A percentile compares a stretch with the other conserved stretches of the same genome.
phyloP scores from a whole-genome alignment of 2,888 invertebrate species.

The Drosophila ezoana region DNA sequence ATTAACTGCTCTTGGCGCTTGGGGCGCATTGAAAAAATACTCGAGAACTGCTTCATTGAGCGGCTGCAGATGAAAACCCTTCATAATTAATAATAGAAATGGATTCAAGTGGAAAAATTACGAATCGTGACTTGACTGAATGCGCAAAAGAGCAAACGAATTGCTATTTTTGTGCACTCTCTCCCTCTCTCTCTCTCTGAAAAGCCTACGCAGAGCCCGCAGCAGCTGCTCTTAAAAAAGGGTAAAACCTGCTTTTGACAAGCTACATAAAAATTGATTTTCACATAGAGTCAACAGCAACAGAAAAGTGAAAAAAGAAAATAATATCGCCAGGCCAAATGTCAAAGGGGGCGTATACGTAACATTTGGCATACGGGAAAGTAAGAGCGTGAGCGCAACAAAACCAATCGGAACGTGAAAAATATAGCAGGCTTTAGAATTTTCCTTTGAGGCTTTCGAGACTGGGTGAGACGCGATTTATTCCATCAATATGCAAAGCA shows the following conservation, averaged over 20 bases:
- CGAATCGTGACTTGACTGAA: slow-evolving; percentile 71
- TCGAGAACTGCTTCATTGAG: slow-evolving; percentile 6
- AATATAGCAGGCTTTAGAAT: slow-evolving; percentile 36
- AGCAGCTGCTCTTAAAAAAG: slow-evolving; percentile 27
- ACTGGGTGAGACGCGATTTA: slow-evolving; percentile 22
- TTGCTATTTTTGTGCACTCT: slow-evolving; percentile 62
- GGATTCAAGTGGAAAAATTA: slow-evolving; percentile 68
- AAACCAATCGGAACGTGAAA: slow-evolving; percentile 35
- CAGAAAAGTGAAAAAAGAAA: neutral
- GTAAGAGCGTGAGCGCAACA: slow-evolving; percentile 31
- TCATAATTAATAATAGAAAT: slow-evolving; percentile 66
- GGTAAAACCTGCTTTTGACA: slow-evolving; percentile 66
- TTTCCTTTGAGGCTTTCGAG: slow-evolving; percentile 20
- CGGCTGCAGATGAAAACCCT: slow-evolving; percentile 33
- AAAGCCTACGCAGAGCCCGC: slow-evolving; percentile 24
- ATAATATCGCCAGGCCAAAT: slow-evolving; percentile 17
- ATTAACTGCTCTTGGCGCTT: slow-evolving; percentile 16
- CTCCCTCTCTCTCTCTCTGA: too few relatives aligned
- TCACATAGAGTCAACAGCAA: slow-evolving; percentile 26
- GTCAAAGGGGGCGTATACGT: slow-evolving; percentile 51
- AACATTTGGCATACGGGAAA: slow-evolving; percentile 41
- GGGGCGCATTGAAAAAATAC: slow-evolving; percentile 10
- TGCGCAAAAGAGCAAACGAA: slow-evolving; percentile 41
- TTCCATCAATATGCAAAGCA: slow-evolving; percentile 68
- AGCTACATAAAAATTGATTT: slow-evolving; percentile 74